Percentiles rank a stretch among this genome's conserved stretches.
Conservation (phyloP, 1,140 invertebrate genomes). For the Heliconius hewitsoni region DNA sequence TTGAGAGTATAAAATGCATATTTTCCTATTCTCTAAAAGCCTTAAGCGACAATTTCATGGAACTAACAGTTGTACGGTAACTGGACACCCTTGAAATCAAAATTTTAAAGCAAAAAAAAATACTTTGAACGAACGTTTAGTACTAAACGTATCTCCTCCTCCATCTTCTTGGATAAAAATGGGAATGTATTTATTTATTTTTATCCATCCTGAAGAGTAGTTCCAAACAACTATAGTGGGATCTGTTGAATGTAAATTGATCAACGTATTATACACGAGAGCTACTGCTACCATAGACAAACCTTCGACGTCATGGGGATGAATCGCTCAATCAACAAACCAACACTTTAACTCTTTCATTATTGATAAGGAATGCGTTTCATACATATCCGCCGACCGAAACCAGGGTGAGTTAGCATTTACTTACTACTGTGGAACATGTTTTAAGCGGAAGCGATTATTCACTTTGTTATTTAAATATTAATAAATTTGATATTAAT, state of each 20-base stretch:
- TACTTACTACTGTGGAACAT: slow-evolving; percentile 45
- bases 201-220: background rate
- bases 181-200: slow-evolving; percentile 10
- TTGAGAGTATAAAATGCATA: too few species aligned
- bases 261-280: background rate
- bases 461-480: too few species aligned
- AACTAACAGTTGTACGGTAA: too few species aligned
- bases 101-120: too few species aligned
- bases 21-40: too few species aligned
- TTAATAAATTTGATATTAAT: too few species aligned
- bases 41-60: too few species aligned
- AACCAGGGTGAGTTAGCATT: slow-evolving; percentile 64
- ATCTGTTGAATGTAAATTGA: background rate
- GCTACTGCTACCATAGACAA: slow-evolving; percentile 47
- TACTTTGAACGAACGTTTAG: too few species aligned
- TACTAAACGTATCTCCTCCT: too few species aligned
- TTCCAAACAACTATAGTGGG: background rate
- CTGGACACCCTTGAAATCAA: too few species aligned
- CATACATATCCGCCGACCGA: slow-evolving; percentile 52
- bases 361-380: slow-evolving; percentile 50
- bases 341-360: slow-evolving; percentile 61
- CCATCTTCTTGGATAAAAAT: background rate
- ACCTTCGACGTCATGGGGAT: slow-evolving; percentile 51
- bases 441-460: slow-evolving; percentile 32
- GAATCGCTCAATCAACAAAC: slow-evolving; percentile 68